Evolutionary conservation across 2,888 invertebrate genomes (phyloP).

Genomic region (Agriotes lineatus): DNA sequence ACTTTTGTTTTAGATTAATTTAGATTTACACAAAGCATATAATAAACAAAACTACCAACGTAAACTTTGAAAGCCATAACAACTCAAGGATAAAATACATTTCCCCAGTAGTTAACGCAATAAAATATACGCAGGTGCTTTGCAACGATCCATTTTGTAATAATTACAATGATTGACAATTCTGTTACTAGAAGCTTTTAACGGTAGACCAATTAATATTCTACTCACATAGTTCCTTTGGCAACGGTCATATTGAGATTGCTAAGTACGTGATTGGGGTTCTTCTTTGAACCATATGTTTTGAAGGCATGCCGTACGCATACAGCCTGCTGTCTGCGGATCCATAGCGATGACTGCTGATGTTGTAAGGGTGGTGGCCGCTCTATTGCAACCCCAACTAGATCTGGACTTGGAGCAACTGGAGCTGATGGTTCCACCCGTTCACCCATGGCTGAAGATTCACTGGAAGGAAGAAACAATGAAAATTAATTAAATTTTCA

Average conservation of each 20-base stretch:
- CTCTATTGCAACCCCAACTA: conserved; percentile 63
- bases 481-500: neutral
- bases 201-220: neutral
- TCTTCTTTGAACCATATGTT: conserved; percentile 89
- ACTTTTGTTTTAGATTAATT: too few relatives aligned
- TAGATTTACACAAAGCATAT: too few relatives aligned
- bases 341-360: conserved; percentile 71
- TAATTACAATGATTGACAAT: conserved; percentile 50
- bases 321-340: conserved; percentile 86
- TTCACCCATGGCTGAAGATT: conserved; percentile 63
- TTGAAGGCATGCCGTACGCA: conserved; percentile 90
- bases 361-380: conserved; percentile 61
- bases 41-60: too few relatives aligned
- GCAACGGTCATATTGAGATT: conserved; percentile 94
- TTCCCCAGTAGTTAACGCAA: too few relatives aligned
- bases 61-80: too few relatives aligned
- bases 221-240: conserved; percentile 93
- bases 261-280: conserved; percentile 87
- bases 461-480: conserved; percentile 60
- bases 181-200: neutral
- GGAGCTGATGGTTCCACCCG: conserved; percentile 58
- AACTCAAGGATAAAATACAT: too few relatives aligned
- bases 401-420: conserved; percentile 61
- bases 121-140: too few relatives aligned
- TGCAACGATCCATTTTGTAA: too few relatives aligned